Evolutionary conservation across 37 sponge, comb jelly and placozoan species (phyloP).

Genomic region (Cladorhizidae sp.): DNA sequence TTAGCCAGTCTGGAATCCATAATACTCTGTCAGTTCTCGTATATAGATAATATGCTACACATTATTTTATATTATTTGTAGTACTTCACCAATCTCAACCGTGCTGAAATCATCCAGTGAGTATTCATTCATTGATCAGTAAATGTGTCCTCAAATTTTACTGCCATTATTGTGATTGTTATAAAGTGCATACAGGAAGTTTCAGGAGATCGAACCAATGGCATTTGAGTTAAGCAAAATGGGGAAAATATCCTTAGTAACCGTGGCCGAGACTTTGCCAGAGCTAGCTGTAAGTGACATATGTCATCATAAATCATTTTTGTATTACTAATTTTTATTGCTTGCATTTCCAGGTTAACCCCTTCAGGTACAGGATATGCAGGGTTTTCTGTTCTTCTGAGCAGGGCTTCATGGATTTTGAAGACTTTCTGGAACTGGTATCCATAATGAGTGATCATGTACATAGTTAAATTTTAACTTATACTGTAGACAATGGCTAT

Average conservation of each 20-base stretch:
- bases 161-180: background rate
- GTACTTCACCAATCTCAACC: slow-evolving; percentile 10
- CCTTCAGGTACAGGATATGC: slow-evolving; percentile 31
- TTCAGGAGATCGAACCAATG: slow-evolving; percentile 25
- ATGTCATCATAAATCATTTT: background rate
- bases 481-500: too few species aligned
- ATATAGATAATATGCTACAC: too few species aligned
- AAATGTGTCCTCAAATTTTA: background rate
- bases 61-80: too few species aligned
- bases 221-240: slow-evolving; percentile 10
- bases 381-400: slow-evolving; percentile 31
- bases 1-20: too few species aligned
- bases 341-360: slow-evolving; percentile 9
- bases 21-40: too few species aligned
- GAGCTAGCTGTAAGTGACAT: slow-evolving; percentile 12
- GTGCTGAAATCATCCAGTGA: slow-evolving; percentile 31
- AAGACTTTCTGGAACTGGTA: slow-evolving; percentile 35
- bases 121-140: background rate
- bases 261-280: slow-evolving; percentile 19
- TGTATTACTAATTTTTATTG: background rate
- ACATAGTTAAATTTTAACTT: background rate
- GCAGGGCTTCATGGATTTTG: slow-evolving; percentile 35
- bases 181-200: slow-evolving; percentile 28
- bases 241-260: background rate
- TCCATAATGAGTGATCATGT: slow-evolving; percentile 33